Conservation (phyloP, 2,888 invertebrate genomes). For the Leptinotarsa peninsularis region DNA sequence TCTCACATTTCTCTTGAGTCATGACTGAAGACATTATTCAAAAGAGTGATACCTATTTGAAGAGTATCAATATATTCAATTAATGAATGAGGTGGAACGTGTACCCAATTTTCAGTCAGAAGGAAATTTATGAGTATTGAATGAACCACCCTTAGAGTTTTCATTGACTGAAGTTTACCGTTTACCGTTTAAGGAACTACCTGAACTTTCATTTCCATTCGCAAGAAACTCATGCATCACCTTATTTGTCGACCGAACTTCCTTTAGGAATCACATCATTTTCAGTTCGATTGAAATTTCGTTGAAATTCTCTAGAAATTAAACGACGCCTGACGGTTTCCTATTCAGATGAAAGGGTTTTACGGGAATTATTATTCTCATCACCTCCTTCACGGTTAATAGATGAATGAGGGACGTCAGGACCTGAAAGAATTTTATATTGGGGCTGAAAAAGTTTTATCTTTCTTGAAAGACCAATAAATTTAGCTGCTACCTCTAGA, state of each 20-base stretch:
- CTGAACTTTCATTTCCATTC: neutral
- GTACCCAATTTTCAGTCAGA: too few species aligned
- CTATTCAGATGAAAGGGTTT: slow-evolving; percentile 20
- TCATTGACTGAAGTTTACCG: too few species aligned
- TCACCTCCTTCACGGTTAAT: slow-evolving; percentile 26
- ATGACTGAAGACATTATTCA: too few species aligned
- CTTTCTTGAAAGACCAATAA: slow-evolving; percentile 32
- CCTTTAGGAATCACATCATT: neutral
- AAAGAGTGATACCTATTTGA: too few species aligned
- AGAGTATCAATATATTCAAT: too few species aligned
- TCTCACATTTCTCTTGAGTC: too few species aligned
- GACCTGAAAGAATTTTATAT: slow-evolving; percentile 29
- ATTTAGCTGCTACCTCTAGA: slow-evolving; percentile 29
- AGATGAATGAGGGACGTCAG: slow-evolving; percentile 33
- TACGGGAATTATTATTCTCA: slow-evolving; percentile 26
- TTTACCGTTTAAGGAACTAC: too few species aligned
- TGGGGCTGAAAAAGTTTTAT: slow-evolving; percentile 30
- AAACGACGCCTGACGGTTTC: slow-evolving; percentile 5
- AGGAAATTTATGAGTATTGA: too few species aligned
- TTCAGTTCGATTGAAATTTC: slow-evolving; percentile 5
- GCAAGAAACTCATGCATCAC: neutral
- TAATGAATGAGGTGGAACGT: too few species aligned
- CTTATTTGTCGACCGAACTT: neutral
- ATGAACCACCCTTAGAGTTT: too few species aligned
- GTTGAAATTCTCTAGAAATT: neutral